Conservation (phyloP, 1,140 invertebrate species). For the Drosophila oshimai region DNA sequence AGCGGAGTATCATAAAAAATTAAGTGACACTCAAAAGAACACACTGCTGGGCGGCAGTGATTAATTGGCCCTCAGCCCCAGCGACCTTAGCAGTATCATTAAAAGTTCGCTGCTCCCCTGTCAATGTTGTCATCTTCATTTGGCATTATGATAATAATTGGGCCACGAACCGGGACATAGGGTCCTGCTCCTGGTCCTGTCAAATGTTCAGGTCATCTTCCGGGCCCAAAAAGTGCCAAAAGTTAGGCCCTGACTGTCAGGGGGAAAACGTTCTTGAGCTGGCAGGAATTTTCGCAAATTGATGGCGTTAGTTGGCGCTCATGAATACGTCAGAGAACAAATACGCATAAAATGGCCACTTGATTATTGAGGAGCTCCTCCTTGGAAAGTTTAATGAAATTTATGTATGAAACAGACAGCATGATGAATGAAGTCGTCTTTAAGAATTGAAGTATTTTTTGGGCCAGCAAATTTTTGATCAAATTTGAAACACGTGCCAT, state of each 20-base stretch:
- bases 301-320: constrained; percentile 63
- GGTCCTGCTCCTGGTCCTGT: constrained; percentile 33
- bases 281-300: constrained; percentile 41
- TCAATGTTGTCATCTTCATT: constrained; percentile 75
- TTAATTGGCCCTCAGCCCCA: constrained; percentile 64
- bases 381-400: constrained; percentile 70
- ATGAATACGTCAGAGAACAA: constrained; percentile 72
- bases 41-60: constrained; percentile 47
- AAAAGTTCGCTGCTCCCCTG: constrained; percentile 61
- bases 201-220: constrained; percentile 48
- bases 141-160: constrained; percentile 79
- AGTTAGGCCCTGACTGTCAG: constrained; percentile 38
- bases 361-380: constrained; percentile 56
- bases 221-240: constrained; percentile 26
- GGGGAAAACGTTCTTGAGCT: background rate
- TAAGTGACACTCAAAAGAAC: constrained; percentile 67
- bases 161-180: constrained; percentile 32
- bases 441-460: constrained; percentile 8
- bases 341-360: constrained; percentile 65
- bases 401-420: constrained; percentile 57
- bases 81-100: constrained; percentile 66
- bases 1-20: constrained; percentile 60
- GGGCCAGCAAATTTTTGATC: background rate
- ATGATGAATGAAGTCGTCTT: constrained; percentile 64
- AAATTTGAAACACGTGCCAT: constrained; percentile 40